Evolutionary conservation across 2,888 invertebrate genomes (phyloP).

Genomic region (Ceramica pisi): DNA sequence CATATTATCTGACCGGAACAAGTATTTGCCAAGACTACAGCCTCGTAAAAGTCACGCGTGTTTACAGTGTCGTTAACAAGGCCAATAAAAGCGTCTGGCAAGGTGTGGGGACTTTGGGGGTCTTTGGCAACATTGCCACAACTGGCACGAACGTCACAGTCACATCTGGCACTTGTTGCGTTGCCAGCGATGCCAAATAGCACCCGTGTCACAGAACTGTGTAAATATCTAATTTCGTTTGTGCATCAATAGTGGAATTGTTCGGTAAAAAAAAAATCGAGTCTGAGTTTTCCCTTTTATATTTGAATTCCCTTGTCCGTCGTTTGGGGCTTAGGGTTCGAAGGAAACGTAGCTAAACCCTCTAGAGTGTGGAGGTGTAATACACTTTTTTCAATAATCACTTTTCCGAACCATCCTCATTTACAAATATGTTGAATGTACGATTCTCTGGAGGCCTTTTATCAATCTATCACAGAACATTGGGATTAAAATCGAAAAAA

Average conservation of each 20-base stretch:
- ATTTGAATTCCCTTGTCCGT: slow-evolving; percentile 50
- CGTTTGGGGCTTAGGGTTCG: slow-evolving; percentile 31
- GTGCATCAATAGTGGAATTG: slow-evolving; percentile 27
- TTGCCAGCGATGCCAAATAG: slow-evolving; percentile 69
- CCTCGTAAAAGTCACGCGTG: slow-evolving; percentile 77
- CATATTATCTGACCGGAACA: slow-evolving; percentile 71
- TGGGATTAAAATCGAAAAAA: background rate
- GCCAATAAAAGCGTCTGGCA: slow-evolving; percentile 74
- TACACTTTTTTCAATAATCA: slow-evolving; percentile 51
- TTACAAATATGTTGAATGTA: slow-evolving; percentile 38
- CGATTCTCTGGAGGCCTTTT: slow-evolving; percentile 31
- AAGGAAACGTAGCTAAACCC: slow-evolving; percentile 29
- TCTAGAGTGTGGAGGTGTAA: slow-evolving; percentile 21
- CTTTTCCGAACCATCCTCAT: slow-evolving; percentile 31
- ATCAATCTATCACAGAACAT: slow-evolving; percentile 5
- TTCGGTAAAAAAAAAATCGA: slow-evolving; percentile 20
- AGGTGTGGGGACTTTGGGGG: slow-evolving; percentile 57
- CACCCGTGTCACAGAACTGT: slow-evolving; percentile 36
- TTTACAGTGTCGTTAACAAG: slow-evolving; percentile 80
- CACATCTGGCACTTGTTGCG: slow-evolving; percentile 76
- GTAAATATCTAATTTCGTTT: slow-evolving; percentile 61
- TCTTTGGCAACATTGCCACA: slow-evolving; percentile 63
- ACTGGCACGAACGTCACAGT: slow-evolving; percentile 68
- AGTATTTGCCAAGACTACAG: slow-evolving; percentile 75
- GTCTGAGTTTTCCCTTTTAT: slow-evolving; percentile 19